Evolutionary conservation across 1,140 invertebrate genomes (phyloP).

Genomic region (Coboldia fuscipes): DNA sequence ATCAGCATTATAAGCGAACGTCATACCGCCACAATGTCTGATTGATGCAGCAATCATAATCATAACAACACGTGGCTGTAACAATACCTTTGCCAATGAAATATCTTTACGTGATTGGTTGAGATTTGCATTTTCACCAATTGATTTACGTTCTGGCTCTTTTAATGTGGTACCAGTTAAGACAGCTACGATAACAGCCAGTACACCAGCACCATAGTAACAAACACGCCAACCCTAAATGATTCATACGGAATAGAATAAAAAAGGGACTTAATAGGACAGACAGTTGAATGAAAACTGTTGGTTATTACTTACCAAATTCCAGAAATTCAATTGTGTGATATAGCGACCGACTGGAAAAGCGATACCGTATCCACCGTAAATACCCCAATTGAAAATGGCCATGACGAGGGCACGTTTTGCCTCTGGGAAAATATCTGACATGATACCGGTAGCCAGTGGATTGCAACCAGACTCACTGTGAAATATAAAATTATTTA

Average conservation of each 20-base stretch:
- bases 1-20: conserved; percentile 76
- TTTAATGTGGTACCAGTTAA: conserved; percentile 53
- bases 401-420: conserved; percentile 74
- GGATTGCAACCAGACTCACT: conserved; percentile 81
- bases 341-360: conserved; percentile 81
- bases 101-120: conserved; percentile 23
- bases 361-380: conserved; percentile 80
- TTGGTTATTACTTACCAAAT: conserved; percentile 29
- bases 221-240: conserved; percentile 67
- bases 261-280: background rate
- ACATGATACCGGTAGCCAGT: conserved; percentile 60
- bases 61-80: conserved; percentile 56
- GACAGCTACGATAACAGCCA: conserved; percentile 50
- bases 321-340: conserved; percentile 51
- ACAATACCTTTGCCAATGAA: conserved; percentile 47
- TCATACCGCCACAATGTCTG: conserved; percentile 75
- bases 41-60: conserved; percentile 72
- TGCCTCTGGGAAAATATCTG: conserved; percentile 63
- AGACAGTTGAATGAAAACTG: background rate
- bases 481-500: conserved; percentile 4
- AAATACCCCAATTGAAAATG: conserved; percentile 91
- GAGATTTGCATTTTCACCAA: conserved; percentile 31
- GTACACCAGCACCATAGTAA: conserved; percentile 62
- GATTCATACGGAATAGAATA: conserved; percentile 2
- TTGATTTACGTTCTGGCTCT: conserved; percentile 52